A percentile compares a stretch with the other conserved stretches of the same genome.
Conservation (phyloP, 1,140 invertebrate species). For the Lasaia peninsularis region DNA sequence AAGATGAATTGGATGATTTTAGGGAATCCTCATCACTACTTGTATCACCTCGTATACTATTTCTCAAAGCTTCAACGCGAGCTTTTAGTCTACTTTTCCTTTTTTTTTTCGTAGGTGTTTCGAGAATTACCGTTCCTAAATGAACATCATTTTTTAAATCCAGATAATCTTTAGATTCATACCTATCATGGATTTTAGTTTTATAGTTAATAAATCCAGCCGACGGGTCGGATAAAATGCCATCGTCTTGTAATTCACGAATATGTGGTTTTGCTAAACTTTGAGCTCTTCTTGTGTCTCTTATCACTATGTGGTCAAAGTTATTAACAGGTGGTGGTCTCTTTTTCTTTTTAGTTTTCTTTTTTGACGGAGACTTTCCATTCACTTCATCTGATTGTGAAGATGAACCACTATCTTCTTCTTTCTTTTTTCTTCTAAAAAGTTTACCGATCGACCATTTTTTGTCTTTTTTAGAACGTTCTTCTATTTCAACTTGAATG, state of each 20-base stretch:
- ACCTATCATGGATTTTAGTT: constrained; percentile 54
- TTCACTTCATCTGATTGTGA: constrained; percentile 80
- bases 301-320: constrained; percentile 78
- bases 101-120: constrained; percentile 75
- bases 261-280: constrained; percentile 63
- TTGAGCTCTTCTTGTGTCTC: constrained; percentile 66
- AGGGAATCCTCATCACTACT: constrained; percentile 86
- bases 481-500: constrained; percentile 46
- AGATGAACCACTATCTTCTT: constrained; percentile 78
- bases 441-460: constrained; percentile 87
- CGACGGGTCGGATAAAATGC: constrained; percentile 75
- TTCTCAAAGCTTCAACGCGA: constrained; percentile 81
- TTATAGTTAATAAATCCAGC: constrained; percentile 72
- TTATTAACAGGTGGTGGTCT: constrained; percentile 54
- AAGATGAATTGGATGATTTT: constrained; percentile 80
- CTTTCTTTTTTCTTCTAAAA: constrained; percentile 83
- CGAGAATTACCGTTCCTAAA: constrained; percentile 71
- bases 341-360: constrained; percentile 69
- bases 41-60: constrained; percentile 79
- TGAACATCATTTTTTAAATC: constrained; percentile 56
- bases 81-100: constrained; percentile 80
- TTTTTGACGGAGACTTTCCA: constrained; percentile 71
- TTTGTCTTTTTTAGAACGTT: constrained; percentile 76
- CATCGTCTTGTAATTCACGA: constrained; percentile 72
- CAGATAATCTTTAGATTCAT: constrained; percentile 56